Conservation (phyloP, 2,797 vertebrate species). For the Falco naumanni region DNA sequence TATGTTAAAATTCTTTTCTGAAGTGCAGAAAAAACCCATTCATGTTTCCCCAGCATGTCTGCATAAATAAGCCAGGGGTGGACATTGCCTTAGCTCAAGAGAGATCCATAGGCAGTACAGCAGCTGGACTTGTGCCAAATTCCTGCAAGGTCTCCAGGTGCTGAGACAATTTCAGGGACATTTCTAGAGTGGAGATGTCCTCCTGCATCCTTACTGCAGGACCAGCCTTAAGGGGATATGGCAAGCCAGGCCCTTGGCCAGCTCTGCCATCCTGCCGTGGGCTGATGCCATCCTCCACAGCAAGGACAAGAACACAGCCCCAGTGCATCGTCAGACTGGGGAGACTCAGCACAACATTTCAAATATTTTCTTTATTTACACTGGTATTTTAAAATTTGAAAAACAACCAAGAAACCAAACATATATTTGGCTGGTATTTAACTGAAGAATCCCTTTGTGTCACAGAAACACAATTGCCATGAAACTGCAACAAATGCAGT, state of each 20-base stretch:
- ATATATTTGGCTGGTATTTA: background rate
- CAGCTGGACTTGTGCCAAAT: conserved; percentile 12
- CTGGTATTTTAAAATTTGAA: background rate
- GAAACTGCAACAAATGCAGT: background rate
- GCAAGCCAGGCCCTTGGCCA: background rate
- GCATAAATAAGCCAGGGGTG: background rate
- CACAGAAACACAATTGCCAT: background rate
- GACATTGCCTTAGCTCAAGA: background rate
- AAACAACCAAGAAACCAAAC: background rate
- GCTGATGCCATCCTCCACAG: background rate
- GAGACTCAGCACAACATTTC: background rate
- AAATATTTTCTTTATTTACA: background rate
- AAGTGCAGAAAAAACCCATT: background rate
- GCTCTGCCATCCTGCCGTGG: background rate
- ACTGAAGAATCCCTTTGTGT: background rate
- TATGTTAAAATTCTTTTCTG: background rate
- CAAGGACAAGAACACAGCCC: rapidly evolving
- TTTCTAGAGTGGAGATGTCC: conserved; percentile 1
- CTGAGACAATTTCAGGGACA: background rate
- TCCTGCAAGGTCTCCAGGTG: conserved; percentile 16
- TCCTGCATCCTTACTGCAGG: background rate
- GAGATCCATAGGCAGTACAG: background rate
- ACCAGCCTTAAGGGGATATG: background rate
- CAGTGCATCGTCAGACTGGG: background rate
- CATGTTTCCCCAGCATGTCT: background rate